These are phyloP conservation scores for Metaphire vulgaris DNA, from an alignment of 1,140 invertebrate species.

Conservation along the genomic window DNA sequence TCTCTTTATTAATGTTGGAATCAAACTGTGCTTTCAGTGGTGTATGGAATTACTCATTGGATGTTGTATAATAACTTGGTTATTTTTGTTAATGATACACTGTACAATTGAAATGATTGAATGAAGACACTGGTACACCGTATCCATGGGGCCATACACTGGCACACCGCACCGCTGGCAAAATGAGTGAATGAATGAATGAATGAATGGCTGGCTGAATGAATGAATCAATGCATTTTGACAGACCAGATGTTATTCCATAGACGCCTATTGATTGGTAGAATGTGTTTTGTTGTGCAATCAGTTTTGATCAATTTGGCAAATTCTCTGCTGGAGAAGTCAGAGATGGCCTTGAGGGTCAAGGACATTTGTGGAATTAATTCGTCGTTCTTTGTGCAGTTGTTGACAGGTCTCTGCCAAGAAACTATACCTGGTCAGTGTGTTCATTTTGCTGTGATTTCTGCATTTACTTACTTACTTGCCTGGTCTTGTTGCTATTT, in stretches of 20 bases:
- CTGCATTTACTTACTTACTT: too few species aligned
- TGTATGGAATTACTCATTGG: background rate
- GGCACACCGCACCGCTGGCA: background rate
- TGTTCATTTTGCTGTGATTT: background rate
- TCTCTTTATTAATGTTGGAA: too few species aligned
- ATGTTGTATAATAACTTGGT: constrained; percentile 56
- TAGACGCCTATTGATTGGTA: too few species aligned
- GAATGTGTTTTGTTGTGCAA: background rate
- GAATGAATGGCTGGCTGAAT: constrained; percentile 7
- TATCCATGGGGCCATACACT: background rate
- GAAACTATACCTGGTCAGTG: background rate
- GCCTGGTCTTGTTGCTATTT: background rate
- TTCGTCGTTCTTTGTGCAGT: background rate
- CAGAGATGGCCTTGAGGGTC: background rate
- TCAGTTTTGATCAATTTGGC: background rate
- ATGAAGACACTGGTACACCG: background rate
- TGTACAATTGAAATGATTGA: background rate
- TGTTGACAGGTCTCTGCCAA: background rate
- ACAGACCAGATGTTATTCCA: constrained; percentile 76
- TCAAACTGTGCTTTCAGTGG: too few species aligned
- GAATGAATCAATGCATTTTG: background rate
- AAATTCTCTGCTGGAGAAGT: background rate
- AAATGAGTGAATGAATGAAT: constrained; percentile 6
- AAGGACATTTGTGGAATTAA: background rate
- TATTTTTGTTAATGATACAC: constrained; percentile 24